phyloP scores from a whole-genome alignment of 2,797 vertebrate genomes.

The Pangasius mekongensis region DNA sequence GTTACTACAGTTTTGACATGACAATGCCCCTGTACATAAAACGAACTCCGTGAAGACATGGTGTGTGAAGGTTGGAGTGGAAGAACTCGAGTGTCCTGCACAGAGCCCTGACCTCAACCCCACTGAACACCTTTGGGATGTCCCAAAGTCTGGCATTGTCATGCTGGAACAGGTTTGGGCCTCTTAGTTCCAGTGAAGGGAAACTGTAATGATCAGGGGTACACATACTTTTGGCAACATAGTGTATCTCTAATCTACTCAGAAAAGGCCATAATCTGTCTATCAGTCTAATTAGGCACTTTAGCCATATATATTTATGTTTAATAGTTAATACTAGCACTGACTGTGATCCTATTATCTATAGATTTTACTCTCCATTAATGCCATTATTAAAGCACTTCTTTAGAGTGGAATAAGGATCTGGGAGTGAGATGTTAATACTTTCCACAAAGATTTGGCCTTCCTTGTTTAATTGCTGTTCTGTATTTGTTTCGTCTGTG shows the following conservation, averaged over 20 bases:
- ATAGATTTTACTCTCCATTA: too few species aligned
- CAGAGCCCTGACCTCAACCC: too few species aligned
- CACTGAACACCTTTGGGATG: too few species aligned
- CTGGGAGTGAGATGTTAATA: background rate
- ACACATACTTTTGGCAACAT: background rate
- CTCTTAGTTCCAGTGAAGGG: too few species aligned
- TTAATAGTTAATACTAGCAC: background rate
- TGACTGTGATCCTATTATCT: too few species aligned
- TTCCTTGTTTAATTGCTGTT: background rate
- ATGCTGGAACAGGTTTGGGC: too few species aligned
- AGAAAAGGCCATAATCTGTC: background rate
- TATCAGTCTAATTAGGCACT: background rate
- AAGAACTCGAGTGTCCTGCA: too few species aligned
- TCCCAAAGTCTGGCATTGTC: too few species aligned
- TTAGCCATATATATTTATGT: background rate
- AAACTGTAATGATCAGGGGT: background rate
- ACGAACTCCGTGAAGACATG: too few species aligned
- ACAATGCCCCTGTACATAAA: too few species aligned
- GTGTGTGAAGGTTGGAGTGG: too few species aligned
- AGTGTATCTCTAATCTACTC: background rate
- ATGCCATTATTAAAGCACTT: background rate
- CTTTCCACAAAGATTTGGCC: background rate
- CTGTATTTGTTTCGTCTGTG: background rate
- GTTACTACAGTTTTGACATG: too few species aligned
- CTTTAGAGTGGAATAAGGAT: background rate